These are phyloP conservation scores for Agrochola lota DNA, from an alignment of 2,888 invertebrate species.

Conservation along the genomic window DNA sequence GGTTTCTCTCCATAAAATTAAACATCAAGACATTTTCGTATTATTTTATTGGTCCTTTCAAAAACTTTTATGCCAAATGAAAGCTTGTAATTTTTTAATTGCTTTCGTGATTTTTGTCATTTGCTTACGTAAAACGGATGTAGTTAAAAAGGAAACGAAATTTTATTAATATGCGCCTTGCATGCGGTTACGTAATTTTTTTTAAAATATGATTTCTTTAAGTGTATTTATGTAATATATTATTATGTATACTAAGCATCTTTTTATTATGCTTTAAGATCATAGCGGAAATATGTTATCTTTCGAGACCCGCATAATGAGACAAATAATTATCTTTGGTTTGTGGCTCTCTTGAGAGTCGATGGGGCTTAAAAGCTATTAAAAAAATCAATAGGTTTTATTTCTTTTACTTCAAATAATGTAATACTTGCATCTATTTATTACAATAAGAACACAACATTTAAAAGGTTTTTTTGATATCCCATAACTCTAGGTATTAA, in stretches of 20 bases:
- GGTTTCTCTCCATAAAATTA: neutral
- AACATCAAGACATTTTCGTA: neutral
- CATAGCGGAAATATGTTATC: neutral
- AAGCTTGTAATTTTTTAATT: constrained; percentile 6
- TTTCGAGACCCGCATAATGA: neutral
- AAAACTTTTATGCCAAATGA: constrained; percentile 6
- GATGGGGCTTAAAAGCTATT: neutral
- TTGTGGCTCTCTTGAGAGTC: neutral
- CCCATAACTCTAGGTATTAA: too few relatives aligned
- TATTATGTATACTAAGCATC: neutral
- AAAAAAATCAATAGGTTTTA: neutral
- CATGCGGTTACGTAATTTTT: neutral
- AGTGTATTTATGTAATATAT: constrained; percentile 11
- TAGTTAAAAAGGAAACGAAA: neutral
- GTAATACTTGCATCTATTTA: neutral
- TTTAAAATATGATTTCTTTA: neutral
- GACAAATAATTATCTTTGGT: neutral
- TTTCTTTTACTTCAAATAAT: neutral
- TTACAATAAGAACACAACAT: neutral
- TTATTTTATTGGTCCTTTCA: constrained; percentile 12
- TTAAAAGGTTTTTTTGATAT: neutral
- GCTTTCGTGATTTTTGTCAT: neutral
- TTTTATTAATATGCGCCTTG: constrained; percentile 2
- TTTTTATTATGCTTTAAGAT: neutral
- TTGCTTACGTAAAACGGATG: constrained; percentile 15